phyloP scores from a whole-genome alignment of 2,113 vertebrate species.

The Copsychus sechellarum region DNA sequence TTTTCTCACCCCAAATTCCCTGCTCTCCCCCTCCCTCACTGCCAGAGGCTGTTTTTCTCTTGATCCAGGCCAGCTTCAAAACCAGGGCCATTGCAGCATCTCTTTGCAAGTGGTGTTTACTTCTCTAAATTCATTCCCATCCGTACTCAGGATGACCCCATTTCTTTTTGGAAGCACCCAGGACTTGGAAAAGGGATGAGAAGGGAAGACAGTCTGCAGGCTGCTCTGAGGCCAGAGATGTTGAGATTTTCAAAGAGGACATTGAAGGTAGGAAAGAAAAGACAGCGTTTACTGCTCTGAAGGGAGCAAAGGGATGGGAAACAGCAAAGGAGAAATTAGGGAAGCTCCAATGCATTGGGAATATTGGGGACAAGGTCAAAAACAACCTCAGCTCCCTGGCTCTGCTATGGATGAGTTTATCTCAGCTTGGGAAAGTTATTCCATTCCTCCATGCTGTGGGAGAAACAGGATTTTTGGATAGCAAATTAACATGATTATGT shows the following conservation, averaged over 20 bases:
- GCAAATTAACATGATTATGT: too few relatives aligned
- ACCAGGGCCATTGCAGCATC: not conserved
- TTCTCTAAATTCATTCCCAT: not conserved
- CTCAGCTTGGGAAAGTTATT: not conserved
- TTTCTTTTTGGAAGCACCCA: not conserved
- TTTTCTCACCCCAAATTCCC: not conserved
- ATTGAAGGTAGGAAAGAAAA: not conserved
- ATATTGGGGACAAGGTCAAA: not conserved
- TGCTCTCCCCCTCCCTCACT: not conserved
- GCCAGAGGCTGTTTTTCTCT: slow-evolving; percentile 37
- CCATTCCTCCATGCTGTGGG: not conserved
- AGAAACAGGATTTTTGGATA: too few relatives aligned
- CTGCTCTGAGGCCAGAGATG: not conserved
- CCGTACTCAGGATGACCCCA: not conserved
- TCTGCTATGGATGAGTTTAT: not conserved
- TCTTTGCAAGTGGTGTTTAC: not conserved
- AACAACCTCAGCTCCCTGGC: not conserved
- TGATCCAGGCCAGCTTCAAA: not conserved
- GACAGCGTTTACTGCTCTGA: rapidly evolving
- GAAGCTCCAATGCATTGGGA: not conserved
- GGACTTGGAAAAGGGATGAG: not conserved
- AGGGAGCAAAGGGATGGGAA: not conserved
- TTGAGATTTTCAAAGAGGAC: not conserved
- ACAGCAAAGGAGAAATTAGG: not conserved
- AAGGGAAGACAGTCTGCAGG: not conserved